A percentile compares a stretch with the other conserved stretches of the same genome.
These are phyloP conservation scores for Limnothrissa miodon DNA, from an alignment of 2,113 vertebrate genomes.

Conservation along the genomic window DNA sequence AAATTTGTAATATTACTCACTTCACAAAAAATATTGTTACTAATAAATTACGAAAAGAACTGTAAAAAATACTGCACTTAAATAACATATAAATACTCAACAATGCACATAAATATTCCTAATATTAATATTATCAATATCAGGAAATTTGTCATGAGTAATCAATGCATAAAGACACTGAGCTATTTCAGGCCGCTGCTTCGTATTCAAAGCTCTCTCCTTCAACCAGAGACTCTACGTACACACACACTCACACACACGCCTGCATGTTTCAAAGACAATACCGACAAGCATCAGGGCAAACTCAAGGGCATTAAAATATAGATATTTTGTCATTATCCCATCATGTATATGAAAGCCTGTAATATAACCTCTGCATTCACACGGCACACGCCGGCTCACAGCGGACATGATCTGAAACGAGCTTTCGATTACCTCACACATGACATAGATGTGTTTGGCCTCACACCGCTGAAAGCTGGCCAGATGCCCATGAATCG, in stretches of 20 bases:
- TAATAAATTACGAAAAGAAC: neutral
- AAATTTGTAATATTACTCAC: neutral
- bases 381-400: neutral
- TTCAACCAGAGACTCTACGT: conserved; percentile 59
- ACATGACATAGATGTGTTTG: conserved; percentile 62
- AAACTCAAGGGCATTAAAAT: neutral
- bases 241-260: conserved; percentile 36
- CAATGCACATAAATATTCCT: neutral
- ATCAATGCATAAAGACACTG: neutral
- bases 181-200: neutral
- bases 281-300: neutral
- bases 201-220: conserved; percentile 48
- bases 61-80: neutral
- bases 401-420: conserved; percentile 28
- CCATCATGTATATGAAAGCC: neutral
- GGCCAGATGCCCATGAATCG: conserved; percentile 62
- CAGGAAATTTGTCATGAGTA: neutral
- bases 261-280: conserved; percentile 3
- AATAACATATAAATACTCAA: neutral
- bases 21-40: neutral
- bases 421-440: conserved; percentile 73
- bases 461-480: conserved; percentile 60
- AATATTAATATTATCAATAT: neutral
- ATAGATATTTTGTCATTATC: neutral
- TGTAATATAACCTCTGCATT: neutral